These are phyloP conservation scores for Anas bernieri DNA, from an alignment of 2,797 vertebrate species.

Conservation along the genomic window DNA sequence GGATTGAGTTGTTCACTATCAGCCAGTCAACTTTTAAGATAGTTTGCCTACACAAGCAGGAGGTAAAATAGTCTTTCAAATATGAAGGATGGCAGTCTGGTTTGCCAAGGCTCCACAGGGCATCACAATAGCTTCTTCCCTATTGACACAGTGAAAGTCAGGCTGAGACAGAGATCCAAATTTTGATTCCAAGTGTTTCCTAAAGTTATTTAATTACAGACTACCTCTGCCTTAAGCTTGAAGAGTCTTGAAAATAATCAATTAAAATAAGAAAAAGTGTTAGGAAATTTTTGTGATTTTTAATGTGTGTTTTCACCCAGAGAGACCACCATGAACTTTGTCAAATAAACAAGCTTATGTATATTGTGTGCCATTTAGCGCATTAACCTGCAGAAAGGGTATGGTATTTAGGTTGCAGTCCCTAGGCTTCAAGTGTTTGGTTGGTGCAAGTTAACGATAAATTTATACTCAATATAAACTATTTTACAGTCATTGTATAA, in stretches of 20 bases:
- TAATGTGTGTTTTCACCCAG: neutral
- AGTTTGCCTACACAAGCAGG: neutral
- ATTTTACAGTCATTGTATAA: neutral
- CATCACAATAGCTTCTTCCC: fast-evolving
- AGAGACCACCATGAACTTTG: slow-evolving; percentile 25
- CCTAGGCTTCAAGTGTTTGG: neutral
- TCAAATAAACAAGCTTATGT: slow-evolving; percentile 44
- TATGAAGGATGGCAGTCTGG: neutral
- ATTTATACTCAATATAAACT: neutral
- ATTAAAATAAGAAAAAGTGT: neutral
- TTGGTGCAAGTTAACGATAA: slow-evolving; percentile 39
- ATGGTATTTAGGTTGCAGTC: neutral
- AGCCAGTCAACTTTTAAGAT: slow-evolving; percentile 22
- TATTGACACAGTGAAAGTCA: neutral
- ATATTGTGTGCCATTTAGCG: slow-evolving; percentile 33
- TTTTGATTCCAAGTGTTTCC: neutral
- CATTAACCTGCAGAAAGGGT: slow-evolving; percentile 41
- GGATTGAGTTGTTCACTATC: slow-evolving; percentile 54
- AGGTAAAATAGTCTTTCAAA: slow-evolving; percentile 49
- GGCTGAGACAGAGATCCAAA: neutral
- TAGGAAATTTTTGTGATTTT: neutral
- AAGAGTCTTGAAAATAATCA: slow-evolving; percentile 10
- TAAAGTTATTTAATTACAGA: neutral
- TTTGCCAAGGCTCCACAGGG: neutral
- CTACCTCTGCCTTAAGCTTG: neutral